phyloP scores from a whole-genome alignment of 2,888 invertebrate genomes.

The Diarsia mendica region DNA sequence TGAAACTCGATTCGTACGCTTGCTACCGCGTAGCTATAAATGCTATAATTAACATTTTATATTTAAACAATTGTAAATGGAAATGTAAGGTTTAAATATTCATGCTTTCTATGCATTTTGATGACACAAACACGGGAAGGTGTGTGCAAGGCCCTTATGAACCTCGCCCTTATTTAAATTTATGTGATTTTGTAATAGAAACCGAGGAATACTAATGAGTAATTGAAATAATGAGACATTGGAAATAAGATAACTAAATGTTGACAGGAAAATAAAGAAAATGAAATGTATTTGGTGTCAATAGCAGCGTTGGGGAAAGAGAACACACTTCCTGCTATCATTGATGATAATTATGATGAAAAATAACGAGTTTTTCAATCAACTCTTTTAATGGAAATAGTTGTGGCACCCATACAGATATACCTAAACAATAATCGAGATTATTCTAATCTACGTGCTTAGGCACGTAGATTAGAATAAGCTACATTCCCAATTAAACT shows the following conservation, averaged over 20 bases:
- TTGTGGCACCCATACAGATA: background rate
- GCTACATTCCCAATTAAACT: conserved; percentile 38
- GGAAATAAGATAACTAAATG: conserved; percentile 24
- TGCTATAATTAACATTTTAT: conserved; percentile 52
- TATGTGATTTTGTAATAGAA: conserved; percentile 46
- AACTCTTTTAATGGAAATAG: background rate
- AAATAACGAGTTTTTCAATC: background rate
- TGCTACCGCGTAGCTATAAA: conserved; percentile 33
- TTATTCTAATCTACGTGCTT: background rate
- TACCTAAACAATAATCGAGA: background rate
- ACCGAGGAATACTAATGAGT: conserved; percentile 24
- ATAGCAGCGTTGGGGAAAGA: background rate
- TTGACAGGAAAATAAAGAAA: conserved; percentile 3
- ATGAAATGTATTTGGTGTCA: conserved; percentile 3
- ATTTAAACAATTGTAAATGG: conserved; percentile 63
- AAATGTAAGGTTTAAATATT: conserved; percentile 58
- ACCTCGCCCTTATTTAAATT: conserved; percentile 51
- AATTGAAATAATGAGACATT: conserved; percentile 34
- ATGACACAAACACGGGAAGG: conserved; percentile 50
- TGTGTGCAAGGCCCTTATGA: conserved; percentile 34
- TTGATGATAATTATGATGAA: conserved; percentile 6
- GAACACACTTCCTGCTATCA: conserved; percentile 7
- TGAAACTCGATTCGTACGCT: conserved; percentile 48
- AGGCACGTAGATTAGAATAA: no score
- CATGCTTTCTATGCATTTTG: conserved; percentile 62